These are phyloP conservation scores for Brienomyrus brachyistius DNA, from an alignment of 2,113 vertebrate species.

Conservation along the genomic window DNA sequence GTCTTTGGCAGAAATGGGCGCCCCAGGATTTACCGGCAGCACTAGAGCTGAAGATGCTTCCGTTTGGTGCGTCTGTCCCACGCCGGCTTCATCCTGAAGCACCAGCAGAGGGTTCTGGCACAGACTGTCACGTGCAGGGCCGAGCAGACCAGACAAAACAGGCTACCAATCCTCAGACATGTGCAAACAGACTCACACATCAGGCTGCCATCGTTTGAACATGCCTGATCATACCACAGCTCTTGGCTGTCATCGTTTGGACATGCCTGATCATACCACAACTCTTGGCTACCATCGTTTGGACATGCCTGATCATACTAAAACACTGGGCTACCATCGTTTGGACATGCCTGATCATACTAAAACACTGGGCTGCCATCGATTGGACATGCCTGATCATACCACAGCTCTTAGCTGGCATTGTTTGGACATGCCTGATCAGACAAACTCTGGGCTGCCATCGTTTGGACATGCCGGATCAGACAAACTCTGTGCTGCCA, in stretches of 20 bases:
- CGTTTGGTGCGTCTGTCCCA: neutral
- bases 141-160: neutral
- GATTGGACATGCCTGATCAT: neutral
- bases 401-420: fast-evolving
- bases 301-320: neutral
- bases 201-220: neutral
- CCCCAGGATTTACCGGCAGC: neutral
- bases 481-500: neutral
- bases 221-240: neutral
- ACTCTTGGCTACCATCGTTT: neutral
- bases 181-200: neutral
- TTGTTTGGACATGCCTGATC: neutral
- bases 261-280: neutral
- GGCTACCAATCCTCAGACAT: neutral
- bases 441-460: neutral
- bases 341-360: neutral
- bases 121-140: neutral
- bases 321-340: neutral
- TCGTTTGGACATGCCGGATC: neutral
- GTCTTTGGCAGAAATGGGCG: neutral
- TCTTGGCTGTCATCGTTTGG: neutral
- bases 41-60: neutral
- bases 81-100: neutral
- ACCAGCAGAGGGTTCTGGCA: neutral
- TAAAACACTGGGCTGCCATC: neutral